A percentile compares a stretch with the other conserved stretches of the same genome.
These are phyloP conservation scores for Leptodactylus fallax DNA, from an alignment of 2,797 vertebrate species.

Conservation along the genomic window DNA sequence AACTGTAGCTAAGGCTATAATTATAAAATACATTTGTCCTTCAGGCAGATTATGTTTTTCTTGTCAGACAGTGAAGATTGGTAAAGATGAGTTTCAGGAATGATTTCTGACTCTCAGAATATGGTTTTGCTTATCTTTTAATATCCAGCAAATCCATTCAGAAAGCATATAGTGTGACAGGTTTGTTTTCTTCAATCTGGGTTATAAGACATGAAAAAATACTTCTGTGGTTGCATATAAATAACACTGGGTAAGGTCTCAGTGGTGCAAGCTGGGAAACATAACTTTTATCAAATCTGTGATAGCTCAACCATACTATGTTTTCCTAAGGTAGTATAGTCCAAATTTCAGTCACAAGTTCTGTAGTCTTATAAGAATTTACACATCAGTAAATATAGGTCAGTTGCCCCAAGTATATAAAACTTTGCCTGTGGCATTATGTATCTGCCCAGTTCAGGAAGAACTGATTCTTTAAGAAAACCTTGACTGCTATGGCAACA, in stretches of 20 bases:
- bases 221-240: constrained; percentile 2
- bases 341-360: neutral
- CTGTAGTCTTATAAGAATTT: no score
- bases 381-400: no score
- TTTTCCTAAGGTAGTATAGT: neutral
- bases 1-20: neutral
- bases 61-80: constrained; percentile 21
- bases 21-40: constrained; percentile 18
- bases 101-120: constrained; percentile 40
- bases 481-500: no score
- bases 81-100: constrained; percentile 1
- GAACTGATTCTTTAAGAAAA: no score
- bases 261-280: neutral
- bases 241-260: constrained; percentile 14
- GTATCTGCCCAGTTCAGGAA: no score
- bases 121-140: constrained; percentile 55
- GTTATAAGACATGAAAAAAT: constrained; percentile 29
- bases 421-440: no score
- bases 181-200: constrained; percentile 48
- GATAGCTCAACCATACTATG: neutral
- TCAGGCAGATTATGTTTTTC: constrained; percentile 44
- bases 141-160: constrained; percentile 50
- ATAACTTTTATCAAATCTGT: neutral
- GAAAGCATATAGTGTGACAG: constrained; percentile 48
- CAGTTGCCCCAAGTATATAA: no score